Base-by-base conservation (phyloP, 2,888 invertebrate species). In the Drosophila engyochracea region DNA sequence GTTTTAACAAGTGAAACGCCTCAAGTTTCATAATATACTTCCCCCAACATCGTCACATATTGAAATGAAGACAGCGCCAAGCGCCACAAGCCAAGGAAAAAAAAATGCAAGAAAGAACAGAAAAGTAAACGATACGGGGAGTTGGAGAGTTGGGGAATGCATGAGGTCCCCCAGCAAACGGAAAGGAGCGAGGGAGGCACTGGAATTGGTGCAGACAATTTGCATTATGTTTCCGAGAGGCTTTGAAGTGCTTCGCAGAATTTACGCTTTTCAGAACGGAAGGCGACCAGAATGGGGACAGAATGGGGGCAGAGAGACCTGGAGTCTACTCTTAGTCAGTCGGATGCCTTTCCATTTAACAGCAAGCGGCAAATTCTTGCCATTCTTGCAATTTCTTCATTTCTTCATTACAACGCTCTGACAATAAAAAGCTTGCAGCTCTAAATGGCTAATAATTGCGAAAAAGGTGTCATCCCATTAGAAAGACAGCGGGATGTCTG, bases 1-100 rank as follows among this genome's bases (percentile, higher is more conserved):
- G 79, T 78, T 79, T 89, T 89, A 90, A 89, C 90, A 87, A 87
- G 87, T 90, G 79, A 89, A 87, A 85, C 88, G 86, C 86, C 90
- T 77, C 75, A 64, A 73, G 87, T 83, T 86, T 81, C 83, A 78
- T 85, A 88, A 84, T 82, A 82, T 70, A 67, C 41, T 51, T 72
- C 73, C 60, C 57, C 30, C 44, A 28, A 64, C 58, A 28, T 12
- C 33, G 37, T 58, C 59, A 59, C 41, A 69, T 74, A 74, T 79
- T 79, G 68, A 83, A 86, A 70, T 73, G 64, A 76, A 76, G 69
- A 64, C 57, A 64, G 64, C 60, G 52, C 69, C 67, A 70, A 71
- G 81, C 78, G 84, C 86, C 83, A 67, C 41, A 63, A 54, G 51
- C 68, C 55, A 63, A 55, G 35, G 62, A 53, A 59, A 62, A 59